Evolutionary conservation across 92 coral and sea anemone species (phyloP), one percentile per base, ranked within the genome.

Genomic region (Epizoanthus rinbou): DNA sequence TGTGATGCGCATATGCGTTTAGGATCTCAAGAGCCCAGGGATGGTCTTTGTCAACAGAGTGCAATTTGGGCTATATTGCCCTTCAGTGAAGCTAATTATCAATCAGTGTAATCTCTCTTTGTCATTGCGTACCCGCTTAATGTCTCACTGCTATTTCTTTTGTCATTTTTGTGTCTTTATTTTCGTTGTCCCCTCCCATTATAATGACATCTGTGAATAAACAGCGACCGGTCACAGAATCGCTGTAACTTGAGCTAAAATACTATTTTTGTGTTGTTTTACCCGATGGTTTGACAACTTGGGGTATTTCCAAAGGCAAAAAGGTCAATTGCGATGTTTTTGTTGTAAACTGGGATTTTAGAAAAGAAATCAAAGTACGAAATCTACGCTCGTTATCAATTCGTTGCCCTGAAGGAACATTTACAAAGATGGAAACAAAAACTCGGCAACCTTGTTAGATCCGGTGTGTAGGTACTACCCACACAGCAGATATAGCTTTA

Each of bases 121-220:
- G 93, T 87, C 91, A 84, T 66, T 54, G 79, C 86, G 75, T 65
- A 86, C 88, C 93, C 91, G 93, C 78, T 86, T 88, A 89, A 88
- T 87, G 93, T 92, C 92, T 92, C 82, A 39, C 15, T 78, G 58
- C 71, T 9, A 59, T 63, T 37, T 78, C 82, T 60, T 78, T 78
- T 78, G 82, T 78, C 82, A 78, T 78, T 78, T 37, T 22, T 39
- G 25, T 43, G 60, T 66, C 59, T 62, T 69, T 60, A 62, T 78
- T 78, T 62, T 78, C 70, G 58, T 50, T 78, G 70, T 63, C 82
- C 28, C 82, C 82, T 78, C 82, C 82, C 82, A 78, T 78, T 24
- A 62, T 78, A 78, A 78, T 78, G 82, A 78, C 82, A 78, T 43
- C 63, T 62, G 66, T 39, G 82, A 78, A 78, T 78, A 78, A 78